Base-by-base conservation (phyloP, 2,888 invertebrate genomes). In the Octodonta nipae region DNA sequence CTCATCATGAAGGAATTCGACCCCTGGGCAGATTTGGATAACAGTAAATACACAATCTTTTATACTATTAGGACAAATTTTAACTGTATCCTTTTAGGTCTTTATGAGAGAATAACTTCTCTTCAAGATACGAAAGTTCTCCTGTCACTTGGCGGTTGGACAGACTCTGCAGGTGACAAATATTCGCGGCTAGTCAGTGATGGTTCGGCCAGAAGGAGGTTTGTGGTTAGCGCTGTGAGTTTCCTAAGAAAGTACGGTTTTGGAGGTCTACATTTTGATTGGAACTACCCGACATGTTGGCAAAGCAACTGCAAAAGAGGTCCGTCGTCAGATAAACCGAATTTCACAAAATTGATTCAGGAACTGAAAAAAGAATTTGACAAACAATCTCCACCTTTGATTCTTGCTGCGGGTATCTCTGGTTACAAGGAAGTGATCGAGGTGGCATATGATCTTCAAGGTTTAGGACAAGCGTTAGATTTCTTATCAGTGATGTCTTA, bases 221-320 rank as follows among this genome's bases (percentile, higher is more conserved):
- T 88, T 50, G 73, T 79, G 2, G 64, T 74, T 2, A 74, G 76
- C 33, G 67, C 75, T 1, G 69, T 83, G 2, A 68, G 73, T 12
- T 88, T 85, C 55, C 58, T 91, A 17, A 68, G 72, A 10, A 70
- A 71, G 41, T 70, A 87, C 51, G 75, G 78, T 25, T 92, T 93
- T 54, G 73, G 78, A 41, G 93, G 93, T 3, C 63, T 93, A 1
- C 89, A 91, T 49, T 56, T 93, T 13, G 92, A 92, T 50, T 93
- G 92, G 92, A 88, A 89, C 54, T 92, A 92, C 55, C 92, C 92
- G 0, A 81, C 80, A 38, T 89, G 88, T 50, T 88, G 88, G 87
- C 88, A 89, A 55, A 86, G 86, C 44, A 79, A 87, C 54, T 89
- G 88, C 55, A 74, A 75, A 26, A 79, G 78, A 47, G 88, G 88